Base-by-base conservation (phyloP, 2,888 invertebrate species). In the Diabrotica balteata region DNA sequence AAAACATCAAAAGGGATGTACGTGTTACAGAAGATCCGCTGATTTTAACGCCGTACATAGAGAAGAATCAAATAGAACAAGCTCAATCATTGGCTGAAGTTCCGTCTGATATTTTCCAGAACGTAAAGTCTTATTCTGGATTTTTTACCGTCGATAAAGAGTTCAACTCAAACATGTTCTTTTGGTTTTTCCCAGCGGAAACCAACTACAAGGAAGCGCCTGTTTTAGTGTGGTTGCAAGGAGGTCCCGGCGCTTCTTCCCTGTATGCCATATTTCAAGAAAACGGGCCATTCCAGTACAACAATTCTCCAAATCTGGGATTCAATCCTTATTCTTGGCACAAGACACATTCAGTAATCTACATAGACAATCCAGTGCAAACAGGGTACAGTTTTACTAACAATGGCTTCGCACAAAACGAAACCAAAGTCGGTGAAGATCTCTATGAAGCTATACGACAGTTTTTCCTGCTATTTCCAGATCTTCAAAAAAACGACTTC, bases 291-390 rank as follows among this genome's bases (percentile, higher is more conserved):
- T 88, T 90, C 50, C 5, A 45, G 6, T 22, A 67, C 68, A 77
- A 82, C 7, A 59, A 42, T 11, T n/a, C 46, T 11, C 11, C 45
- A 2, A 80, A 77, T 59, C 69, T 83, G 69, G 83, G 75, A 81
- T 82, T 87, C 67, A 87, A 93, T 51, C 88, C 91, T 75, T 90
- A 90, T 74, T 63, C 72, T 10, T 75, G 75, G 75, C 60, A 70
- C 11, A 70, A 64, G 17, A 59, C 63, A 9, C 72, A 74, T 51
- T 72, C 72, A 77, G 82, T 96, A 51, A 86, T 96, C 58, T 96
- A 93, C 80, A 91, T 96, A 64, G 96, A 96, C 80, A 96, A 95
- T 82, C 96, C 96, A 0, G 96, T 94, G 1, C 95, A 95, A 1
- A 92, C 95, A 1, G 96, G 96, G 0, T 96, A 91, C 81, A 96